phyloP scores from a whole-genome alignment of 35 echinoderm and acorn worm species.

The Antedon bifida region DNA sequence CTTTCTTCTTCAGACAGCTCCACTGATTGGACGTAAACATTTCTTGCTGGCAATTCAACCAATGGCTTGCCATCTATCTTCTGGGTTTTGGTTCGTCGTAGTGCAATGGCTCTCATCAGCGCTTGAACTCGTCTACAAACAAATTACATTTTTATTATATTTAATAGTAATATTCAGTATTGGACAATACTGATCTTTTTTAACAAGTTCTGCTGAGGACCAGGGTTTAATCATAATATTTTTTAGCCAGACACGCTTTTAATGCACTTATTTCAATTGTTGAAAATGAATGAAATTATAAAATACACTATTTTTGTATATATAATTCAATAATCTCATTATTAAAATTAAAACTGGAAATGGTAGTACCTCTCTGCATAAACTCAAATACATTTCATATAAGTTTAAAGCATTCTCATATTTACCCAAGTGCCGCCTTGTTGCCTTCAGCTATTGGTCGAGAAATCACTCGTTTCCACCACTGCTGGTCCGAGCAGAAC shows the following conservation, averaged over 20 bases:
- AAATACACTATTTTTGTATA: no score
- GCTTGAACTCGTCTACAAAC: constrained; percentile 40
- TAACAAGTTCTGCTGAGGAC: no score
- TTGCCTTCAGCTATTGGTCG: constrained; percentile 52
- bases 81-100: constrained; percentile 73
- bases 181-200: no score
- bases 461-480: constrained; percentile 73
- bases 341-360: no score
- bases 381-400: no score
- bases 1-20: constrained; percentile 59
- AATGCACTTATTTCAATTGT: no score
- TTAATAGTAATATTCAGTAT: neutral
- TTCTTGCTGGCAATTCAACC: constrained; percentile 52
- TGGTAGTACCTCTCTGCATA: no score
- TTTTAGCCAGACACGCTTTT: no score
- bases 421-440: constrained; percentile 42
- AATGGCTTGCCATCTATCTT: constrained; percentile 47
- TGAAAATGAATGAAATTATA: no score
- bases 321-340: no score
- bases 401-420: neutral
- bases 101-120: constrained; percentile 61
- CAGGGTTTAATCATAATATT: no score
- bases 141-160: neutral
- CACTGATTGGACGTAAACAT: constrained; percentile 41
- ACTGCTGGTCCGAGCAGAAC: constrained; percentile 31